Evolutionary conservation across 2,113 vertebrate species (phyloP), one percentile per base, ranked within the genome.

Genomic region (Triplophysa dalaica): DNA sequence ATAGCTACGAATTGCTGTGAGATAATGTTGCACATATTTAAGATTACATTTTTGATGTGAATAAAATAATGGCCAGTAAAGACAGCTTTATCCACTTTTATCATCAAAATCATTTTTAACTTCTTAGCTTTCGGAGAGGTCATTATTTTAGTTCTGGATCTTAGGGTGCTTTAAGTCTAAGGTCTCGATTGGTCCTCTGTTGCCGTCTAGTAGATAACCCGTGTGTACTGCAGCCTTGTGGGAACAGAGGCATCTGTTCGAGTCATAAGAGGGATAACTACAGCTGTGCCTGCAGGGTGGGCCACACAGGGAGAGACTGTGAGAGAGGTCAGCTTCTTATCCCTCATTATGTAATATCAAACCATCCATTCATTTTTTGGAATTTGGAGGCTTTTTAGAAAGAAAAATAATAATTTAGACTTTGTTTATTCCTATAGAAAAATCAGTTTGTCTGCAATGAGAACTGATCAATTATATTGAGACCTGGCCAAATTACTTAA

Each of bases 291-390:
- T 99, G 98, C 90, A 95, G 94, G 90, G 93, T 94, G 69, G 97
- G 97, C 85, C 95, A 95, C 91, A 98, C 97, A 0, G 98, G 98
- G 88, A 94, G 93, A 87, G 94, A 94, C 92, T 99, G 98, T 78
- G 93, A 97, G 94, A 92, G 87, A 92, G 92, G 92, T 93, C 77
- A 81, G 89, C 70, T 8, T 62, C 33, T 69, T 68, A 64, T 56
- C 41, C 8, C 60, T 22, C 21, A 56, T 14, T 60, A 26, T 65
- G 56, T 58, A 24, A 19, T 52, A 48, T 54, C 14, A 81, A 56
- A 11, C 29, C 17, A 26, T 43, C 41, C 24, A 62, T 75, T 1
- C 8, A 21, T 58, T 58, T n/a, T 58, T 58, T 58, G 19, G 2
- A 58, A 73, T 60, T 33, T 61, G 70, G 33, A 50, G 41, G 22